phyloP scores from a whole-genome alignment of 2,113 vertebrate species.

The Alces alces region DNA sequence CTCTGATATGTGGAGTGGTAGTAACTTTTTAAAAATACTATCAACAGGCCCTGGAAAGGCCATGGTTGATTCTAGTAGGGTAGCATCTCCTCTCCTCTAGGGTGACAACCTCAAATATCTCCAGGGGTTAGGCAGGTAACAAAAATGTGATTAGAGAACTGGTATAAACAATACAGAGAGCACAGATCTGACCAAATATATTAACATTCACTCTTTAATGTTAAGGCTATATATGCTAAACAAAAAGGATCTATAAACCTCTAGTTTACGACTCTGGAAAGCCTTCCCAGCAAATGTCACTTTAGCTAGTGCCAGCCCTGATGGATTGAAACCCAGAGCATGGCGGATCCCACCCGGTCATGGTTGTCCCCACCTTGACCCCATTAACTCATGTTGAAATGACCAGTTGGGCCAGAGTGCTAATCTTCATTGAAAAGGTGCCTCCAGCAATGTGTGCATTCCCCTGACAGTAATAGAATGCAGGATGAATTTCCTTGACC shows the following conservation, averaged over 20 bases:
- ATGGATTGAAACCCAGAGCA: neutral
- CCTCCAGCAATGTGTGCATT: neutral
- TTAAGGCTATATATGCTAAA: neutral
- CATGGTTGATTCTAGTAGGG: neutral
- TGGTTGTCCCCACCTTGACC: slow-evolving; percentile 19
- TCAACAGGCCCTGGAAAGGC: neutral
- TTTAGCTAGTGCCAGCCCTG: neutral
- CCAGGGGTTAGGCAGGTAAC: neutral
- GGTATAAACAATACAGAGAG: neutral
- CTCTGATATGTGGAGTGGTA: neutral
- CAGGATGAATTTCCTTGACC: neutral
- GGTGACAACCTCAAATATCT: neutral
- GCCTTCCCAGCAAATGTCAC: neutral
- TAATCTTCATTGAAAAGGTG: neutral
- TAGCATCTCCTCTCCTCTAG: neutral
- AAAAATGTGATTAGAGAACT: neutral
- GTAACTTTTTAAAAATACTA: neutral
- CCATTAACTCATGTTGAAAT: neutral
- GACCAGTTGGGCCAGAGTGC: neutral
- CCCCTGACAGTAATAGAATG: slow-evolving; percentile 32
- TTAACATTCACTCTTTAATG: neutral
- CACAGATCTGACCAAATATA: neutral
- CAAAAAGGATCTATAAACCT: neutral
- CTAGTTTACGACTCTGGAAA: neutral
- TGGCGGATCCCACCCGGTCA: neutral